These are phyloP conservation scores for Anolis carolinensis DNA, from an alignment of 2,113 vertebrate genomes.

Conservation along the genomic window DNA sequence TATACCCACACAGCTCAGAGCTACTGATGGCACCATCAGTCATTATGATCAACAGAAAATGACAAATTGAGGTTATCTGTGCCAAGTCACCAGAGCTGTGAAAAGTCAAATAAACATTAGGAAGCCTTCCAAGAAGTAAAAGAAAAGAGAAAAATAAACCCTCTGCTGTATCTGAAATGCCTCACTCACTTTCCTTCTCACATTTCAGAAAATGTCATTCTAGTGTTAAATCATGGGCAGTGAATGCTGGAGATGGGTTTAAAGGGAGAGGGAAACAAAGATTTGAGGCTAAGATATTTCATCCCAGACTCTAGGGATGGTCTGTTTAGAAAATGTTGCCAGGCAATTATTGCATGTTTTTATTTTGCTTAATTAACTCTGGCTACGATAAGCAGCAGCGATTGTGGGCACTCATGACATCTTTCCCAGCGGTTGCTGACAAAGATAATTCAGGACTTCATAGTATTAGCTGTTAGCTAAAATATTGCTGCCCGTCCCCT, in stretches of 20 bases:
- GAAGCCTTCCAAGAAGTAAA: constrained; percentile 16
- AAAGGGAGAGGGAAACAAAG: background rate
- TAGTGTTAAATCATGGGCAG: background rate
- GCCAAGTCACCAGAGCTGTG: constrained; percentile 26
- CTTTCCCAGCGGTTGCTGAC: constrained; percentile 10
- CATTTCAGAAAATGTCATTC: constrained; percentile 4
- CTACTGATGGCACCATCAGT: background rate
- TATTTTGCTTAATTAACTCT: constrained; percentile 20
- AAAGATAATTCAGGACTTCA: constrained; percentile 10
- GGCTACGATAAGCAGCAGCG: constrained; percentile 7
- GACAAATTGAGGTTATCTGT: constrained; percentile 26
- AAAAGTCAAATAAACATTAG: constrained; percentile 32
- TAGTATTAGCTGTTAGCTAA: background rate
- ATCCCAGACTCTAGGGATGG: background rate
- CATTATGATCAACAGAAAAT: constrained; percentile 23
- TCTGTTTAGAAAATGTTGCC: background rate
- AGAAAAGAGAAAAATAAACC: background rate
- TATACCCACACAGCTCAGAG: background rate
- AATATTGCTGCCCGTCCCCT: background rate
- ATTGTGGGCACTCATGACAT: background rate
- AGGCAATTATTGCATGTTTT: background rate
- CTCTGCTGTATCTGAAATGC: background rate
- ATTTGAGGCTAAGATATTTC: background rate
- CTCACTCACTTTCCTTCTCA: background rate
- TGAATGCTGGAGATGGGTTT: constrained; percentile 12